Evolutionary conservation across 1,140 invertebrate species (phyloP), one percentile per base, ranked within the genome.

Genomic region (Aphelenchoides avenae): DNA sequence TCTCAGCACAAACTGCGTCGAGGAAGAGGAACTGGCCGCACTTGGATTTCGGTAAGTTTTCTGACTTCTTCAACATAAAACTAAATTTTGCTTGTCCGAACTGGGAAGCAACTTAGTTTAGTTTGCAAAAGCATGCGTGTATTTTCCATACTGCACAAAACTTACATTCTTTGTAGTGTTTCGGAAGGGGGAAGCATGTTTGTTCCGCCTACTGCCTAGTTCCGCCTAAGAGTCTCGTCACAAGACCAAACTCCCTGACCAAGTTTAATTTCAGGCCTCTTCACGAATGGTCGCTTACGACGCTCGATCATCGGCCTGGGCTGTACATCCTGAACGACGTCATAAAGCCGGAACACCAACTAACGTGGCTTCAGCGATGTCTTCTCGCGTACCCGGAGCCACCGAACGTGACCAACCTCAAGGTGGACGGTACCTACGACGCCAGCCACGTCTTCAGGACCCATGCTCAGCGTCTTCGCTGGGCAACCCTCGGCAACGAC

Each of bases 401-500:
- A 6, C 71, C 71, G 33, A 72, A 74, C 40, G 53, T 71, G 20
- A 75, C 70, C 6, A 72, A 72, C 65, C 33, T 75, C n/a, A 53
- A 48, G 18, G 37, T 37, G 20, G 44, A 59, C 26, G 50, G 63
- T 15, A 48, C 50, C 15, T 71, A 70, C 44, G 52, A 13, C 4
- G 61, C 44, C n/a, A 51, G 24, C 31, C 24, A 42, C 24, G 49
- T 68, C 13, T 57, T 51, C 46, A 48, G n/a, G 27, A 22, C 29
- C 47, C 20, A 27, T 18, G 46, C 36, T 7, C 26, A 71, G 27
- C 63, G 65, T 31, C 40, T 71, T 13, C 48, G 66, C 18, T 67
- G 68, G 59, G 41, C 49, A 7, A 66, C 72, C 7, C 30, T 61
- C 15, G 58, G 80, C 7, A 81, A 81, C 51, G 79, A 82, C 60